phyloP scores from a whole-genome alignment of 2,113 vertebrate species.

The Herpetotheres cachinnans region DNA sequence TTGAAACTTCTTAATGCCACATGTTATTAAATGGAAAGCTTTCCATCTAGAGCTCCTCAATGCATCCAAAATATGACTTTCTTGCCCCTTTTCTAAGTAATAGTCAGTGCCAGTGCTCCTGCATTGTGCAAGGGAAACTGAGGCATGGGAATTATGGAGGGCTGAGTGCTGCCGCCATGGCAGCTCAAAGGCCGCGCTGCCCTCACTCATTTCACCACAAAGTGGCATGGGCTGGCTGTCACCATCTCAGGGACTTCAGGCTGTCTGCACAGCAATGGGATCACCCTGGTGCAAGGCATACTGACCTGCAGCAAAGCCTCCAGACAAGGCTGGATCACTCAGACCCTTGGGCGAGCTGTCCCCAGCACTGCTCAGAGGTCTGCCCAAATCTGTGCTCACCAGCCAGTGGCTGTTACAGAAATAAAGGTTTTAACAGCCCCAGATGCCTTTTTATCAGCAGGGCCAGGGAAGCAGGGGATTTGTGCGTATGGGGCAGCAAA shows the following conservation, averaged over 20 bases:
- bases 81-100: background rate
- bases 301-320: background rate
- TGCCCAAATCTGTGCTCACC: background rate
- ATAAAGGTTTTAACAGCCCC: background rate
- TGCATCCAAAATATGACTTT: background rate
- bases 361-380: background rate
- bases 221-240: background rate
- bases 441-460: background rate
- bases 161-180: rapidly evolving
- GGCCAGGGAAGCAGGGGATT: rapidly evolving
- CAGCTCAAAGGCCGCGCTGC: rapidly evolving
- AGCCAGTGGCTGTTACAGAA: background rate
- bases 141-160: rapidly evolving
- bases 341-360: rapidly evolving
- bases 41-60: background rate
- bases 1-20: background rate
- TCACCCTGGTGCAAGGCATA: rapidly evolving
- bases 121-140: background rate
- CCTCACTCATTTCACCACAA: background rate
- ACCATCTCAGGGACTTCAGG: background rate
- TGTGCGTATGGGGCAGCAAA: background rate
- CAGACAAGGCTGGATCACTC: background rate
- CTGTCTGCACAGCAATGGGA: background rate
- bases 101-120: rapidly evolving
- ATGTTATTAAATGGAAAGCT: background rate